These are phyloP conservation scores for Lithodes maja DNA, from an alignment of 2,888 invertebrate species.

Conservation along the genomic window DNA sequence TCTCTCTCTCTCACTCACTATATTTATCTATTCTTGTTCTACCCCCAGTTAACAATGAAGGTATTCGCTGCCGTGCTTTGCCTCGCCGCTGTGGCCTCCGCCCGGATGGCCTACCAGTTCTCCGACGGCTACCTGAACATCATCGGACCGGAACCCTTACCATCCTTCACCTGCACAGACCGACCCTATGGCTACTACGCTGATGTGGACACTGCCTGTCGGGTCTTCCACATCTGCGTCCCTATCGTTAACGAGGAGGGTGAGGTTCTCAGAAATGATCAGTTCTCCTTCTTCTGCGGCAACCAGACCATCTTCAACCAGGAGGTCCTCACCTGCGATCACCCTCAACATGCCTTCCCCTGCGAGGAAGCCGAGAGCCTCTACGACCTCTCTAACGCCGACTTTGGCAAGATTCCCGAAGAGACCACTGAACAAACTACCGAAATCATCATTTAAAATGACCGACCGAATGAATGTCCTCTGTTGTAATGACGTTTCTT, in stretches of 20 bases:
- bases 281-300: constrained; percentile 72
- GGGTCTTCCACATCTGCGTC: constrained; percentile 72
- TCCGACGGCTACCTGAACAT: constrained; percentile 69
- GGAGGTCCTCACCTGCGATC: constrained; percentile 71
- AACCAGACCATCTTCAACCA: constrained; percentile 72
- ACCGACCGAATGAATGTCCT: too few relatives aligned
- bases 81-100: constrained; percentile 50
- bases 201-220: constrained; percentile 71
- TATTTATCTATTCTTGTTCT: too few relatives aligned
- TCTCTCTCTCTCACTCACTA: too few relatives aligned
- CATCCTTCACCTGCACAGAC: constrained; percentile 70
- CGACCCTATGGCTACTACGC: constrained; percentile 72
- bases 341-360: constrained; percentile 71
- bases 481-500: too few relatives aligned
- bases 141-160: constrained; percentile 58
- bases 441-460: too few relatives aligned
- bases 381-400: constrained; percentile 71
- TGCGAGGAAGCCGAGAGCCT: constrained; percentile 71
- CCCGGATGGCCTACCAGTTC: constrained; percentile 60
- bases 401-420: constrained; percentile 71
- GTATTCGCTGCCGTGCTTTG: constrained; percentile 38
- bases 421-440: background rate
- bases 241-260: too few relatives aligned
- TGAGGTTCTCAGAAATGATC: constrained; percentile 23
- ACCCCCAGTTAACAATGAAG: constrained; percentile 38